Evolutionary conservation across 2,113 vertebrate species (phyloP).

Genomic region (Gobio gobio): DNA sequence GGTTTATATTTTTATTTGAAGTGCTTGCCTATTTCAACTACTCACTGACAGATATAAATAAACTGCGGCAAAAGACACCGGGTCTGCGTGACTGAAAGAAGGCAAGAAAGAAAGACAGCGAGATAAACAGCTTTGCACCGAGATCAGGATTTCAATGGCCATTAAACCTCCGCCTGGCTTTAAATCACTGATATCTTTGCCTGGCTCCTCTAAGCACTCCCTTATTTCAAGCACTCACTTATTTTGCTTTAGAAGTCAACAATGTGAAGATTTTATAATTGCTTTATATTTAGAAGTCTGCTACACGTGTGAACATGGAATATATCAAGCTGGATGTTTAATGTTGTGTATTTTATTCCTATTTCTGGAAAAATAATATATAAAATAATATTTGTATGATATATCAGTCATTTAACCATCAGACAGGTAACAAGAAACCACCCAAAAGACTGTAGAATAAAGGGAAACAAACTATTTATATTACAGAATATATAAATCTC

Average conservation of each 20-base stretch:
- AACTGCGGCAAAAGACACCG: slow-evolving; percentile 25
- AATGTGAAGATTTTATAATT: slow-evolving; percentile 3
- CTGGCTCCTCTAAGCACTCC: slow-evolving; percentile 34
- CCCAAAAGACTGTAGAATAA: background rate
- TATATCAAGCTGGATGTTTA: background rate
- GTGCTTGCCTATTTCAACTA: slow-evolving; percentile 27
- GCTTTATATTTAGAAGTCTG: background rate
- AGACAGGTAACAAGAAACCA: background rate
- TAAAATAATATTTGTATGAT: background rate
- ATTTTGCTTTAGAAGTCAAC: background rate
- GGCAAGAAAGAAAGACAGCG: slow-evolving; percentile 41
- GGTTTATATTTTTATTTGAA: background rate
- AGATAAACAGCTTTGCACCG: slow-evolving; percentile 49
- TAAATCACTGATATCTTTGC: slow-evolving; percentile 45
- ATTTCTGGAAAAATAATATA: background rate
- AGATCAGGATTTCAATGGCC: slow-evolving; percentile 52
- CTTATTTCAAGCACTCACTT: slow-evolving; percentile 11
- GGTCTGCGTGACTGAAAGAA: slow-evolving; percentile 26
- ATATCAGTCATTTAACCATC: background rate
- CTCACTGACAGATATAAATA: slow-evolving; percentile 47
- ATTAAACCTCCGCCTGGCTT: slow-evolving; percentile 45
- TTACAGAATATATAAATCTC: background rate
- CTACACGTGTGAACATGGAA: background rate
- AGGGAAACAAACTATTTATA: background rate
- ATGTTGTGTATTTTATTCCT: background rate